A percentile compares a stretch with the other conserved stretches of the same genome.
Evolutionary conservation across 2,113 vertebrate species (phyloP).

Genomic region (Eulacestoma nigropectus): DNA sequence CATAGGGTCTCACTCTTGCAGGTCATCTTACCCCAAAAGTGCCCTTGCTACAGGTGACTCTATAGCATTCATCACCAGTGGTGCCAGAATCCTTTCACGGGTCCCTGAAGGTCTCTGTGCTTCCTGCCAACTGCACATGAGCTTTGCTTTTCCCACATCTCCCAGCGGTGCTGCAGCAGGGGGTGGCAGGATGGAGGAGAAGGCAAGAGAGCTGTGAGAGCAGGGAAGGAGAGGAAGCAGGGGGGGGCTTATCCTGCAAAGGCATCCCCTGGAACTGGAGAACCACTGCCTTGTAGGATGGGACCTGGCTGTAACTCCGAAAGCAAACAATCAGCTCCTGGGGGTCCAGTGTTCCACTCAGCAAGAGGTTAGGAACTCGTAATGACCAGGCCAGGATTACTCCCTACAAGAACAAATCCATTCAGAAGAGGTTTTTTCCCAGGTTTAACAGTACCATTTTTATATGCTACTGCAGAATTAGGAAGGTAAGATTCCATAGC

Average conservation of each 20-base stretch:
- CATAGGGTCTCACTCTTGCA: not conserved
- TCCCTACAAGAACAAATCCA: not conserved
- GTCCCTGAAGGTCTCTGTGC: not conserved
- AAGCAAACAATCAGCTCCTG: not conserved
- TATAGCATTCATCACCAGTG: fast-evolving
- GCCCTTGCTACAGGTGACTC: not conserved
- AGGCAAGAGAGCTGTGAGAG: not conserved
- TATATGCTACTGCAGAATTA: not conserved
- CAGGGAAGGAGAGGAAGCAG: not conserved
- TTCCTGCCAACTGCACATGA: fast-evolving
- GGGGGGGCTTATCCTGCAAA: not conserved
- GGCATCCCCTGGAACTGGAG: not conserved
- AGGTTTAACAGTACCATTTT: not conserved
- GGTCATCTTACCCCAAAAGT: not conserved
- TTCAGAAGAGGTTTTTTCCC: not conserved
- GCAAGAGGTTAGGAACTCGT: not conserved
- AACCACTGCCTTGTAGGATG: not conserved
- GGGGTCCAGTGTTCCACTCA: not conserved
- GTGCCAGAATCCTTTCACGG: not conserved
- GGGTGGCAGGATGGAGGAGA: not conserved
- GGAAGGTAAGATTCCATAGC: not conserved
- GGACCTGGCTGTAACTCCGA: not conserved
- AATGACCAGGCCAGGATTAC: not conserved
- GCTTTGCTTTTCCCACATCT: not conserved
- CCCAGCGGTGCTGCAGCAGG: not conserved